Percentiles rank a stretch among this genome's conserved stretches.
Evolutionary conservation across 2,797 vertebrate genomes (phyloP).

Genomic region (Hozukius guyotensis): DNA sequence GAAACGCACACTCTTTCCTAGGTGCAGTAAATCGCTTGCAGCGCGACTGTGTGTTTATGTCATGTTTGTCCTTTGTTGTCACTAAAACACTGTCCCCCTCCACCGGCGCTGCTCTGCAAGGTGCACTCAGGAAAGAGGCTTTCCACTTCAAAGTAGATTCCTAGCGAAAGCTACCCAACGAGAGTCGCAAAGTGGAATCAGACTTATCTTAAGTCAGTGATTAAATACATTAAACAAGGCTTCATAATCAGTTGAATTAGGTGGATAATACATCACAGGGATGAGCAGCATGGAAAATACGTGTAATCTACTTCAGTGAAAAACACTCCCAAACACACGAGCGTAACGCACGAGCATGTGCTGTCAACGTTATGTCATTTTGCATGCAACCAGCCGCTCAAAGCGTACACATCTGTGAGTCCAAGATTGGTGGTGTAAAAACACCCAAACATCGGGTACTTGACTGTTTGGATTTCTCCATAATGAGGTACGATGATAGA

Average conservation of each 20-base stretch:
- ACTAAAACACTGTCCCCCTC: slow-evolving; percentile 46
- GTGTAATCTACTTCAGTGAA: slow-evolving; percentile 57
- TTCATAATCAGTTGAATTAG: slow-evolving; percentile 65
- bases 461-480: slow-evolving; percentile 75
- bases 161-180: slow-evolving; percentile 1
- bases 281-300: slow-evolving; percentile 76
- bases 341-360: slow-evolving; percentile 44
- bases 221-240: slow-evolving; percentile 61
- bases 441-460: slow-evolving; percentile 60
- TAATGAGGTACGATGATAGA: slow-evolving; percentile 74
- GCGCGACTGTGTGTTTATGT: slow-evolving; percentile 58
- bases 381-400: slow-evolving; percentile 69
- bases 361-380: slow-evolving; percentile 75
- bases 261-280: slow-evolving; percentile 67
- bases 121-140: slow-evolving; percentile 38
- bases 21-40: slow-evolving; percentile 62
- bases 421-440: slow-evolving; percentile 51
- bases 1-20: slow-evolving; percentile 69
- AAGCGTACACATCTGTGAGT: slow-evolving; percentile 66
- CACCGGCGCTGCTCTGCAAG: slow-evolving; percentile 22
- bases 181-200: slow-evolving; percentile 50
- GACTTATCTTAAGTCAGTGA: slow-evolving; percentile 58
- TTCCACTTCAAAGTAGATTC: slow-evolving; percentile 44
- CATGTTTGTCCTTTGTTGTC: slow-evolving; percentile 68
- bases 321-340: slow-evolving; percentile 54